A percentile compares a stretch with the other conserved stretches of the same genome.
Evolutionary conservation across 2,888 invertebrate species (phyloP).

Genomic region (Drosophila colorata): DNA sequence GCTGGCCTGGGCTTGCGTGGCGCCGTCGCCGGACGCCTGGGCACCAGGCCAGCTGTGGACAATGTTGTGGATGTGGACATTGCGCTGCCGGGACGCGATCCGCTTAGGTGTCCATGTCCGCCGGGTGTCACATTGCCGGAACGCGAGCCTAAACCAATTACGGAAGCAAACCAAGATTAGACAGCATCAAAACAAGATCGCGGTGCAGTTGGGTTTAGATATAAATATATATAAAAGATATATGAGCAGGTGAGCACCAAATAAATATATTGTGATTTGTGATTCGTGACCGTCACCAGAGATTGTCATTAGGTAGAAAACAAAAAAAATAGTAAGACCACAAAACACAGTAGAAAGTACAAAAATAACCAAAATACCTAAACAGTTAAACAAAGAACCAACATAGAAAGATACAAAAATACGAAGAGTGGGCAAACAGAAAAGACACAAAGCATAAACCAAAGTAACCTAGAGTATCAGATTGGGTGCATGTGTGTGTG

Average conservation of each 20-base stretch:
- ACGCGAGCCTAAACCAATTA: conserved; percentile 87
- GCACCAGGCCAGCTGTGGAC: conserved; percentile 87
- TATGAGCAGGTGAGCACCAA: conserved; percentile 55
- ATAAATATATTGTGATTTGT: conserved; percentile 33
- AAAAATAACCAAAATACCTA: conserved; percentile 24
- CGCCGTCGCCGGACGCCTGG: conserved; percentile 87
- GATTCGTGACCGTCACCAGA: conserved; percentile 67
- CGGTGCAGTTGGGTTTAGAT: conserved; percentile 7
- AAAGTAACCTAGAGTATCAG: conserved; percentile 31
- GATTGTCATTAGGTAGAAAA: conserved; percentile 39
- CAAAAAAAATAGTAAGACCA: conserved; percentile 14
- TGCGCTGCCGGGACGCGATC: conserved; percentile 94
- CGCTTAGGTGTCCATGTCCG: conserved; percentile 87
- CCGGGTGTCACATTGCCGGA: conserved; percentile 91
- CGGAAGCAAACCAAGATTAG: conserved; percentile 21
- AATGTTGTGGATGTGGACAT: conserved; percentile 91
- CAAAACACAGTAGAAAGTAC: conserved; percentile 29
- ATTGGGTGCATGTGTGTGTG: conserved; percentile 16
- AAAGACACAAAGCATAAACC: conserved; percentile 46
- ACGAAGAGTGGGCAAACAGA: conserved; percentile 17
- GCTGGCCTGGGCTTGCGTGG: conserved; percentile 91
- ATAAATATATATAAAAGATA: conserved; percentile 4
- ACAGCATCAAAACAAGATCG: neutral
- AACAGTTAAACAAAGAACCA: conserved; percentile 41
- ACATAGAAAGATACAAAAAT: conserved; percentile 25